Conservation (phyloP, 2,797 vertebrate species). For the Benthosema pterotum region DNA sequence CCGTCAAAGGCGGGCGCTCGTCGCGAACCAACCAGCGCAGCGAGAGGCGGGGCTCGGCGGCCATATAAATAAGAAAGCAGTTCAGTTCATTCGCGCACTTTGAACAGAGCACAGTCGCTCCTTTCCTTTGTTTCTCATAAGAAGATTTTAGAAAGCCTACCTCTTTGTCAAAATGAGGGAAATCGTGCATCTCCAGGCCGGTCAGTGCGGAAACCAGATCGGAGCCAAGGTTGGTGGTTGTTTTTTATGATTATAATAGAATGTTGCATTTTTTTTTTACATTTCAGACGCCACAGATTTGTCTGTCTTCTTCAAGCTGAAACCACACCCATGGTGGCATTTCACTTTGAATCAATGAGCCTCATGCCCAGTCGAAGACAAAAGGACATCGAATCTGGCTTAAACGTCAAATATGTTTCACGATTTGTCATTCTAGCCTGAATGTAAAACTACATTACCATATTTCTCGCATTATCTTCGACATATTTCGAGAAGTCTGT, state of each 20-base stretch:
- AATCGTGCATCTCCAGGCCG: constrained; percentile 86
- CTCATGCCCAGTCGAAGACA: too few relatives aligned
- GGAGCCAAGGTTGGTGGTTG: constrained; percentile 80
- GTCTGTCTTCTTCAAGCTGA: too few relatives aligned
- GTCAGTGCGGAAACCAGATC: constrained; percentile 86
- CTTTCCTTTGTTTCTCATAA: not conserved
- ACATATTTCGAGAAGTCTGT: too few relatives aligned
- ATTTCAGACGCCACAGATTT: too few relatives aligned
- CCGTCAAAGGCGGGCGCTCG: not conserved
- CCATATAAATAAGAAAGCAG: constrained; percentile 35
- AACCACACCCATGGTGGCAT: too few relatives aligned
- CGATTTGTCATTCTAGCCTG: too few relatives aligned
- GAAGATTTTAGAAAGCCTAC: not conserved
- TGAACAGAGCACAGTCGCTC: constrained; percentile 30
- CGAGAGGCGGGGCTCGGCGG: constrained; percentile 27
- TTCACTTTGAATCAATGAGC: too few relatives aligned
- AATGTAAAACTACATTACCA: too few relatives aligned
- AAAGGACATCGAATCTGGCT: too few relatives aligned
- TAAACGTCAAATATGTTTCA: too few relatives aligned
- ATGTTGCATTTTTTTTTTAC: constrained; percentile 16
- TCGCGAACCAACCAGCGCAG: constrained; percentile 54
- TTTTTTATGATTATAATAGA: fast-evolving
- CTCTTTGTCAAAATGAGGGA: constrained; percentile 79
- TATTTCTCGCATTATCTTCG: too few relatives aligned
- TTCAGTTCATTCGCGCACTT: not conserved